phyloP scores from a whole-genome alignment of 1,140 invertebrate genomes.

The Cydia fagiglandana region DNA sequence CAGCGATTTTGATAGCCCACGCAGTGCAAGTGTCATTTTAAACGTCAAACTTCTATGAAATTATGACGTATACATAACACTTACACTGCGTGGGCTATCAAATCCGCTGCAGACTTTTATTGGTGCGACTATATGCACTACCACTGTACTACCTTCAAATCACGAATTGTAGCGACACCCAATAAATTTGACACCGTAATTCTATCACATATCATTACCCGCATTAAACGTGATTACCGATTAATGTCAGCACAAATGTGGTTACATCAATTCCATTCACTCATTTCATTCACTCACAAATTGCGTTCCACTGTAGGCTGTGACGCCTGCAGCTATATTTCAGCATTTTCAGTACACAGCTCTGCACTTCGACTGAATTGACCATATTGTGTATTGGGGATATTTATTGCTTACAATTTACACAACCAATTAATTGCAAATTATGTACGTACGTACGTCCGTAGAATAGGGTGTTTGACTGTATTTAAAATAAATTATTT shows the following conservation, averaged over 20 bases:
- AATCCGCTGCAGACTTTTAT: too few species aligned
- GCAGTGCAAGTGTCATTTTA: too few species aligned
- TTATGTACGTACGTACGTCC: too few species aligned
- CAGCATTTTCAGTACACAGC: background rate
- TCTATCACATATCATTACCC: background rate
- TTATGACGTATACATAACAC: too few species aligned
- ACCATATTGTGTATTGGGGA: background rate
- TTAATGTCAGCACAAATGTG: conserved; percentile 7
- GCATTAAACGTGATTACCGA: background rate
- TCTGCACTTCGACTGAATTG: background rate
- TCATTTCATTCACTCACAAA: conserved; percentile 1
- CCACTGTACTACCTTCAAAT: background rate
- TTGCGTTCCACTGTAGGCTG: background rate
- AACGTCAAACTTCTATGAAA: too few species aligned
- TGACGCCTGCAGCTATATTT: background rate
- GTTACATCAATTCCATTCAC: background rate
- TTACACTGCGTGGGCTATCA: too few species aligned
- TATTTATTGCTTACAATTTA: background rate
- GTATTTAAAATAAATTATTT: too few species aligned
- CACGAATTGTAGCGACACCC: background rate
- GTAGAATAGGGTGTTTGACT: too few species aligned
- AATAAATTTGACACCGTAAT: background rate
- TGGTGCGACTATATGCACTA: too few species aligned
- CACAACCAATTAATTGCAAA: too few species aligned
- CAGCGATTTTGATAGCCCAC: too few species aligned